Percentiles rank a stretch among this genome's conserved stretches.
Conservation (phyloP, 1,140 invertebrate species). For the Myzus persicae region DNA sequence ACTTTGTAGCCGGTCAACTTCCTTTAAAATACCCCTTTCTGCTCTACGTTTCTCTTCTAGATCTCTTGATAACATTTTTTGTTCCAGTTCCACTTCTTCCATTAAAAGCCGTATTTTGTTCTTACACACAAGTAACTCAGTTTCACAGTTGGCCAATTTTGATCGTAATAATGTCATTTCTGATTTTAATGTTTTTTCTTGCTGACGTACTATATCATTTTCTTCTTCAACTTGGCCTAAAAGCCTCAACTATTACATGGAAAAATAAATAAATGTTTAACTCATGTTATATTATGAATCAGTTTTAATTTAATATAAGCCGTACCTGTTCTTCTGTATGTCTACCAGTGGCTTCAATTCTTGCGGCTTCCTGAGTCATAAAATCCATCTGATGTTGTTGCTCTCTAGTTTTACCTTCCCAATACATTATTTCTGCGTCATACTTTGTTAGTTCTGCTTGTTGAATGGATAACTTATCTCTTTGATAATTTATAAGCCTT, state of each 20-base stretch:
- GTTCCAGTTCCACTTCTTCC: conserved; percentile 71
- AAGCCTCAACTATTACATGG: conserved; percentile 71
- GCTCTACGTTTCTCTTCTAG: conserved; percentile 76
- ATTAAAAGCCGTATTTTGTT: conserved; percentile 80
- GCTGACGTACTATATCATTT: conserved; percentile 84
- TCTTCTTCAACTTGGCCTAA: conserved; percentile 85
- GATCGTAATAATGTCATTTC: conserved; percentile 83
- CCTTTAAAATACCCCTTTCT: conserved; percentile 77
- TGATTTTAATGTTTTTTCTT: conserved; percentile 84
- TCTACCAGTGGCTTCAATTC: conserved; percentile 71
- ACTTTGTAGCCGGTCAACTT: conserved; percentile 81
- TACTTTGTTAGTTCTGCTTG: conserved; percentile 90
- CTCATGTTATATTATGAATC: neutral
- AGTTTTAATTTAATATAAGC: neutral
- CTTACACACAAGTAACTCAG: conserved; percentile 85
- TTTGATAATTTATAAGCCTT: conserved; percentile 86
- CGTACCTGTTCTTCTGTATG: conserved; percentile 79
- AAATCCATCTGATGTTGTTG: conserved; percentile 84
- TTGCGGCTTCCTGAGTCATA: conserved; percentile 81
- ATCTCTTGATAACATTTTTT: conserved; percentile 67
- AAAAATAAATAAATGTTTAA: conserved; percentile 5
- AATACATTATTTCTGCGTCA: conserved; percentile 87
- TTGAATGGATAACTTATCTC: conserved; percentile 85
- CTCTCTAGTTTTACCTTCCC: conserved; percentile 86
- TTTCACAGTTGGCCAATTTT: conserved; percentile 87